Evolutionary conservation across 2,797 vertebrate species (phyloP), one percentile per base, ranked within the genome.

Genomic region (Phataginus tricuspis): DNA sequence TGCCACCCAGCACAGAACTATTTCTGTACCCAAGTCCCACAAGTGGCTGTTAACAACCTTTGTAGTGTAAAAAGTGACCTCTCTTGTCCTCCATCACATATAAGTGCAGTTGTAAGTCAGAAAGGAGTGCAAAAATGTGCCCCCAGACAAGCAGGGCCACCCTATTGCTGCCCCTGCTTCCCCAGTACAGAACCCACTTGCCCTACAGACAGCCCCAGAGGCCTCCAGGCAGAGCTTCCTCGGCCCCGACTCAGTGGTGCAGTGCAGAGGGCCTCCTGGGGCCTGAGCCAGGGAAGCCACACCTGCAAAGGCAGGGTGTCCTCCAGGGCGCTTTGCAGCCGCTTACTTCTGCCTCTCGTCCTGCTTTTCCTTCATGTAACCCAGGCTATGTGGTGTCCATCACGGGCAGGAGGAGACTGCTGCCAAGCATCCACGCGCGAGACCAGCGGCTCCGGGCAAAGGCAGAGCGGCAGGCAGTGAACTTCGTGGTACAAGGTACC

Each of bases 401-500:
- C 72, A 99, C 99, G 99, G 99, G 99, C 19, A 99, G 99, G 15
- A 98, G 98, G 27, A 98, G 99, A 51, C 98, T 97, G 0, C 98
- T 99, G 96, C 99, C 99, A 2, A 98, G 99, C 95, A 99, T 99
- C 98, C 98, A 84, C 1, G 98, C 99, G 2, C 79, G 96, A 15
- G 98, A 99, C 97, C 99, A 99, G 98, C 96, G 94, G 25, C 93
- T 99, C 15, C 99, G 99, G 94, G 99, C 99, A 92, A 99, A 99
- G 97, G 99, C 99, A 0, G 99, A 99, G 98, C 98, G 99, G 72
- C 99, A 99, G 97, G 99, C 99, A 0, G 99, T 99, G 95, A 99
- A 99, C 98, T 99, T 99, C 98, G 99, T 99, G 82, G 99, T 99
- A 80, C 99, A 99, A 99, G 99, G 99, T 99, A 92, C 19, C 1